Conservation (phyloP, 2,113 vertebrate species). For the Gymnarchus niloticus region DNA sequence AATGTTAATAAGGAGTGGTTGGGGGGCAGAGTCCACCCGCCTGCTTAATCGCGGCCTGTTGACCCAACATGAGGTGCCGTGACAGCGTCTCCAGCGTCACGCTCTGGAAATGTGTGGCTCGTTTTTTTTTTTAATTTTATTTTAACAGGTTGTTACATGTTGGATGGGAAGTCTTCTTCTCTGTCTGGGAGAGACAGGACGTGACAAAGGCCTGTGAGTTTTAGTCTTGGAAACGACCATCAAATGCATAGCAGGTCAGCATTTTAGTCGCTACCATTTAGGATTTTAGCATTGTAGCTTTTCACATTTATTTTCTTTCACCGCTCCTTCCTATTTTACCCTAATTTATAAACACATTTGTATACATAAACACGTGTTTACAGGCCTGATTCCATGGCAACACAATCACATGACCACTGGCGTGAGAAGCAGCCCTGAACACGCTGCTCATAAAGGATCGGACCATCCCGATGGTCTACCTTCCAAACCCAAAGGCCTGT, state of each 20-base stretch:
- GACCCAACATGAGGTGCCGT: not conserved
- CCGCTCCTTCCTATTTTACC: not conserved
- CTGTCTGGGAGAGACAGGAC: no score
- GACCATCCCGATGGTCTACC: not conserved
- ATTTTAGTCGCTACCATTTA: not conserved
- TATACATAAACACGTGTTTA: constrained; percentile 6
- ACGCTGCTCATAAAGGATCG: not conserved
- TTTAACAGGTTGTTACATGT: not conserved
- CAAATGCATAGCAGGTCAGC: not conserved
- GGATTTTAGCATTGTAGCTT: not conserved
- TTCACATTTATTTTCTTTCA: not conserved
- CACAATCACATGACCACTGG: not conserved
- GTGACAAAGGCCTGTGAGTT: not conserved
- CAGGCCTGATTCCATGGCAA: not conserved
- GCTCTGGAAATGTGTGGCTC: not conserved
- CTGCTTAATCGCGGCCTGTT: not conserved
- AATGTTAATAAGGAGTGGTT: constrained; percentile 6
- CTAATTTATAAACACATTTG: constrained; percentile 22
- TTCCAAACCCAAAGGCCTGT: not conserved
- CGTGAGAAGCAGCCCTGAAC: not conserved
- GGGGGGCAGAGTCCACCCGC: not conserved
- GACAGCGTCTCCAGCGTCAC: not conserved
- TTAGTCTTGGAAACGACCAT: not conserved
- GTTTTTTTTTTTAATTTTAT: not conserved
- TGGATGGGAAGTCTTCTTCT: not conserved